A percentile compares a stretch with the other conserved stretches of the same genome.
phyloP scores from a whole-genome alignment of 2,797 vertebrate genomes.

The Poecilia wingei region DNA sequence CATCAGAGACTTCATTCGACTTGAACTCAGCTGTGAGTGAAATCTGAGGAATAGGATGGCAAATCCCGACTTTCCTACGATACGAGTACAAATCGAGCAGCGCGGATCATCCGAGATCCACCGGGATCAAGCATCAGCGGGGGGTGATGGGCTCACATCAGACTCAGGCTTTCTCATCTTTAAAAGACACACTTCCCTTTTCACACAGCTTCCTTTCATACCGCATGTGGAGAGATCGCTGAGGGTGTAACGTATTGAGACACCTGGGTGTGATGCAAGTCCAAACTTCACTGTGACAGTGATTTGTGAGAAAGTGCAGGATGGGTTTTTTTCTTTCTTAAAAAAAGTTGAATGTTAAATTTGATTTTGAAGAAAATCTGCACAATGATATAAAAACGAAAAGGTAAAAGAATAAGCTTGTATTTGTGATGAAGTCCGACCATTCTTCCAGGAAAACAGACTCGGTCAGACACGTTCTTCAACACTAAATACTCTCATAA shows the following conservation, averaged over 20 bases:
- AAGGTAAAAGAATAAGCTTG: background rate
- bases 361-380: background rate
- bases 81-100: conserved; percentile 22
- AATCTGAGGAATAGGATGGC: conserved; percentile 16
- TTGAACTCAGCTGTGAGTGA: conserved; percentile 92
- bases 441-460: too few species aligned
- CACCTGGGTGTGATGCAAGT: background rate
- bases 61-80: conserved; percentile 31
- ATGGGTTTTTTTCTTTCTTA: background rate
- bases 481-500: too few species aligned
- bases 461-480: too few species aligned
- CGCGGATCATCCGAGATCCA: conserved; percentile 83
- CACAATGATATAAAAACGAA: background rate
- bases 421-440: background rate
- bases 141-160: conserved; percentile 1
- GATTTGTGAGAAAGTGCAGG: background rate
- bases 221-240: background rate
- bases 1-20: conserved; percentile 94
- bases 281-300: background rate
- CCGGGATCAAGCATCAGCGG: conserved; percentile 68
- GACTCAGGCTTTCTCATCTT: conserved; percentile 1
- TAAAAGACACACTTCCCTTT: background rate
- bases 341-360: background rate
- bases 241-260: background rate
- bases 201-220: background rate